A percentile compares a stretch with the other conserved stretches of the same genome.
Conservation (phyloP, 2,888 invertebrate genomes). For the Terebella lapidaria region DNA sequence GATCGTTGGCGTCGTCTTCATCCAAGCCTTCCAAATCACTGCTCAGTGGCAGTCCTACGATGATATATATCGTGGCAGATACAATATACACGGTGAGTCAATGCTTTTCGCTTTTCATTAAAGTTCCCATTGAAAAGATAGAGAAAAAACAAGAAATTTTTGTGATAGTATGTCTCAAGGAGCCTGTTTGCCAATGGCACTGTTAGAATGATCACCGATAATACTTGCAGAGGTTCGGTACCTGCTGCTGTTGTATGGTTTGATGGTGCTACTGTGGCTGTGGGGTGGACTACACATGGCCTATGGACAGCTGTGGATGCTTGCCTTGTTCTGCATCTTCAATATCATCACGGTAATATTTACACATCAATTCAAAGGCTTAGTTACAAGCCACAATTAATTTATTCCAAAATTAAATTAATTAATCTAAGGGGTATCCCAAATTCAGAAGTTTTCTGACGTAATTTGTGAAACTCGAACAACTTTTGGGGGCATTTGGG, state of each 20-base stretch:
- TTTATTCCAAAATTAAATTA: neutral
- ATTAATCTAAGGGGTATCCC: neutral
- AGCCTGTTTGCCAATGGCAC: no score
- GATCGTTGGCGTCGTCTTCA: conserved; percentile 39
- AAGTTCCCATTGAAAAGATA: no score
- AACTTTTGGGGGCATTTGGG: no score
- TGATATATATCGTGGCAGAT: conserved; percentile 44
- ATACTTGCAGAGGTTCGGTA: conserved; percentile 39
- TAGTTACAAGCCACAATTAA: neutral
- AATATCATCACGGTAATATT: conserved; percentile 26
- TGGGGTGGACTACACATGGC: conserved; percentile 49
- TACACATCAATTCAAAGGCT: neutral
- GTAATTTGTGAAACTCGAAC: no score
- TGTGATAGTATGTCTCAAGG: no score
- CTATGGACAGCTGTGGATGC: conserved; percentile 46
- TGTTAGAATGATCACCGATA: no score
- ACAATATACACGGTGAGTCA: conserved; percentile 44
- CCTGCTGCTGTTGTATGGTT: conserved; percentile 38
- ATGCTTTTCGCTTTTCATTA: no score
- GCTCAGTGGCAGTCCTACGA: conserved; percentile 50
- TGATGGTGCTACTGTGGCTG: conserved; percentile 37
- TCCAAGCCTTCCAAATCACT: conserved; percentile 43
- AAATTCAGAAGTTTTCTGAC: no score
- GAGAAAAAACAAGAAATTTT: no score
- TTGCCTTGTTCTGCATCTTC: conserved; percentile 45